Evolutionary conservation across 1,140 invertebrate species (phyloP), one percentile per base, ranked within the genome.

Genomic region (Lasioglossum baleicum): DNA sequence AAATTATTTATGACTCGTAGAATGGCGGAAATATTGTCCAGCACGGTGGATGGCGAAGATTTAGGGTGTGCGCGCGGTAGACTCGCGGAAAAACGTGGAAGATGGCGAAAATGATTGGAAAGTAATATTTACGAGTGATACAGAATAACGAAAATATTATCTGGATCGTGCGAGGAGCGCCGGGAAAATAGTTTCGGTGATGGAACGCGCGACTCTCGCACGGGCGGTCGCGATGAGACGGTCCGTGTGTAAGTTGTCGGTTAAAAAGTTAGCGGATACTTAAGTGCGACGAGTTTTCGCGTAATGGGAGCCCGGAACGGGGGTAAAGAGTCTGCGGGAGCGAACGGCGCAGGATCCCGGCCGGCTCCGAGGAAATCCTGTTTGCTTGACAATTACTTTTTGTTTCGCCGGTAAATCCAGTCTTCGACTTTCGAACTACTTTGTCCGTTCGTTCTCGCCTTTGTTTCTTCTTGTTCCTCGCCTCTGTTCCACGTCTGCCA

Each of bases 231-330:
- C 44, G 63, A n/a, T n/a, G n/a, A 15, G 26, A 35, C n/a, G 80
- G 58, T 67, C 31, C 35, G 26, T 58, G 64, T 58, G 64, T 64
- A 78, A 77, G 69, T 85, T 74, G 75, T 75, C 51, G 69, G 80
- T 85, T 73, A 85, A 65, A 85, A 86, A 86, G 84, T 85, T 85
- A 82, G 51, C 53, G 63, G 58, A 63, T 75, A 75, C 75, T 85
- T 85, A 80, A 72, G 61, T 35, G 51, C 22, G 40, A 73, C 68
- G 60, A 73, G 63, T 72, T 75, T 60, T 67, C 68, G 75, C 56
- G 75, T 75, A 82, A 85, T 67, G 75, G 81, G 22, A 61, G 51
- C 8, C 53, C 64, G 71, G 81, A 72, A 64, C 51, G 66, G 44
- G 73, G 42, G 42, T 48, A 60, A 60, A 66, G 20, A 40, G 56